These are phyloP conservation scores for Clinocottus analis DNA, from an alignment of 2,113 vertebrate species.

Conservation along the genomic window DNA sequence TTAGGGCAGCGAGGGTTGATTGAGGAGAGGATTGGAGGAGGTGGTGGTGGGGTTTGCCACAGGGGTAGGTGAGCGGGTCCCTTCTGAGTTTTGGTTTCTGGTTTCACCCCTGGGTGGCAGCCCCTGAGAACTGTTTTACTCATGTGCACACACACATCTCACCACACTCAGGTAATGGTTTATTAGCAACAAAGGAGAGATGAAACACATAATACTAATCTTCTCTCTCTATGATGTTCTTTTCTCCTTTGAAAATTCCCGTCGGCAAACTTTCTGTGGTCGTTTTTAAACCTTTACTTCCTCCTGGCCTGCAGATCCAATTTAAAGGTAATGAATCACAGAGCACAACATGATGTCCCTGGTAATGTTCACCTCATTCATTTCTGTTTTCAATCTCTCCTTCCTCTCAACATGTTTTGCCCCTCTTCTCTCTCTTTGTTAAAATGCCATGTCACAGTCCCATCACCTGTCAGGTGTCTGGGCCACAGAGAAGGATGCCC, in stretches of 20 bases:
- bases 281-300: slow-evolving; percentile 2
- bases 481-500: background rate
- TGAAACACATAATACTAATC: background rate
- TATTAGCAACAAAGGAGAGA: slow-evolving; percentile 15
- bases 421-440: background rate
- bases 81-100: slow-evolving; percentile 54
- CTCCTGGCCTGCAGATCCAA: background rate
- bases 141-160: slow-evolving; percentile 10
- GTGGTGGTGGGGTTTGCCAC: slow-evolving; percentile 51
- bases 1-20: slow-evolving; percentile 74
- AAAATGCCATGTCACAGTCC: slow-evolving; percentile 17
- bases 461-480: slow-evolving; percentile 38
- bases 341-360: background rate
- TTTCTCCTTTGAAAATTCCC: background rate
- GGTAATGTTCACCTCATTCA: background rate
- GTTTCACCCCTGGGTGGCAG: slow-evolving; percentile 64
- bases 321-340: background rate
- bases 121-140: slow-evolving; percentile 45
- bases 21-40: slow-evolving; percentile 62
- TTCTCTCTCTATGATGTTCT: background rate
- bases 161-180: slow-evolving; percentile 44
- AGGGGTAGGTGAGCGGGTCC: slow-evolving; percentile 15
- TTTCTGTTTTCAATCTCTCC: background rate
- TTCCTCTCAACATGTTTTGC: background rate
- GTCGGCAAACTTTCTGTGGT: background rate